Conservation (phyloP, 2,113 vertebrate species). For the Calidris pygmaea region DNA sequence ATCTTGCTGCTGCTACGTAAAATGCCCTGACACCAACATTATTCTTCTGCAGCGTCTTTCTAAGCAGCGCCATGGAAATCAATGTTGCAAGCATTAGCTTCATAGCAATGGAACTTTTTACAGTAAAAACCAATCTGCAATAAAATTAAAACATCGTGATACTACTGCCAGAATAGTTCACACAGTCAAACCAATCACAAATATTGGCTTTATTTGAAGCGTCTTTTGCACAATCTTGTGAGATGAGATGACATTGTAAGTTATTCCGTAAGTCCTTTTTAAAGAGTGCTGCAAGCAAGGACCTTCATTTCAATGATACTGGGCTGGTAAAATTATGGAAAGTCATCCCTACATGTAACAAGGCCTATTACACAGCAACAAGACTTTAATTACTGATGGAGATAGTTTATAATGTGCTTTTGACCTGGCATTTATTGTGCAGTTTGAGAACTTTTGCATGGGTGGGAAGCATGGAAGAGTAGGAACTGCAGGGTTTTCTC, state of each 20-base stretch:
- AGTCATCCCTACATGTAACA: fast-evolving
- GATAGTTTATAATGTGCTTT: not conserved
- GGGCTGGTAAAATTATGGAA: not conserved
- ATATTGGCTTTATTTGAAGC: not conserved
- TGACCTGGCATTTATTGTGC: not conserved
- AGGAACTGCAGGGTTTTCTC: not conserved
- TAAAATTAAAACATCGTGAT: not conserved
- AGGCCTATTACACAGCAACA: not conserved
- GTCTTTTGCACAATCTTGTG: not conserved
- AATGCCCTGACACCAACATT: not conserved
- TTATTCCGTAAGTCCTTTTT: not conserved
- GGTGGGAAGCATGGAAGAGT: not conserved
- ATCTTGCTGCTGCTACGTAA: not conserved
- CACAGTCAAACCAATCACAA: not conserved
- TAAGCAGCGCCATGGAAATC: not conserved
- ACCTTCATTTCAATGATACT: not conserved
- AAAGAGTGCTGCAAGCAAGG: not conserved
- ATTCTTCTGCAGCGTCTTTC: not conserved
- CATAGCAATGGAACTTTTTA: not conserved
- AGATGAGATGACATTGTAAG: not conserved
- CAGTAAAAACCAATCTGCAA: not conserved
- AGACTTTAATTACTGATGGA: not conserved
- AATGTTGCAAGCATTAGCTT: not conserved
- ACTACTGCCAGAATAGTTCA: not conserved
- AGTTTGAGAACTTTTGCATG: not conserved